phyloP scores from a whole-genome alignment of 2,888 invertebrate species.

The Ctenicera cuprea region DNA sequence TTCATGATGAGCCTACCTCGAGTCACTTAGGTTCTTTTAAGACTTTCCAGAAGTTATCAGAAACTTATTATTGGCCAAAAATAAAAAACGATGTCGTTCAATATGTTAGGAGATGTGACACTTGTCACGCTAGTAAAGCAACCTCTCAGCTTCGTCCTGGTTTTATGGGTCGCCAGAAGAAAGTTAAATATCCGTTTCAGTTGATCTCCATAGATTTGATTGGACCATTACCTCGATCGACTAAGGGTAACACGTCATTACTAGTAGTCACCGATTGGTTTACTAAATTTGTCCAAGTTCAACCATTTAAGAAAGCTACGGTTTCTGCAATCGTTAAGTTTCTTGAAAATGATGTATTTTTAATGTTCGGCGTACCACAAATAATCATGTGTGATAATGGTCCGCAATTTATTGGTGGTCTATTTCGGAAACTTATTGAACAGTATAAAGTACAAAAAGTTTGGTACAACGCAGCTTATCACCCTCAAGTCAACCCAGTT shows the following conservation, averaged over 20 bases:
- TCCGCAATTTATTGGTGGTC: constrained; percentile 33
- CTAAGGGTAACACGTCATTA: constrained; percentile 22
- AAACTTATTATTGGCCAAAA: constrained; percentile 54
- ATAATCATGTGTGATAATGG: constrained; percentile 49
- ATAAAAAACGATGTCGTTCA: constrained; percentile 40
- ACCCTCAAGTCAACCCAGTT: too few species aligned
- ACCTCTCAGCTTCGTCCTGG: constrained; percentile 22
- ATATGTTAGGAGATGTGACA: constrained; percentile 1
- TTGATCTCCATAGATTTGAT: constrained; percentile 53
- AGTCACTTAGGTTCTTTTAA: constrained; percentile 55
- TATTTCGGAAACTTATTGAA: constrained; percentile 29
- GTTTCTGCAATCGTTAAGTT: constrained; percentile 8
- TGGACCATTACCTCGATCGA: constrained; percentile 42
- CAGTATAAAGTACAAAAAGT: constrained; percentile 40
- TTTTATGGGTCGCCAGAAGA: constrained; percentile 40
- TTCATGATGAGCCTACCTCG: constrained; percentile 52
- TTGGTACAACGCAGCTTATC: constrained; percentile 48
- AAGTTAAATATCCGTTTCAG: constrained; percentile 48
- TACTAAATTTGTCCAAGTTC: constrained; percentile 44
- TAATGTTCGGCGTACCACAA: constrained; percentile 49
- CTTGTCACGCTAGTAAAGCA: constrained; percentile 10
- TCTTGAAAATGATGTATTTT: constrained; percentile 46
- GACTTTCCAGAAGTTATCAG: constrained; percentile 51
- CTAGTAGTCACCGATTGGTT: constrained; percentile 45
- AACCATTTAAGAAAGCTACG: constrained; percentile 29